Base-by-base conservation (phyloP, 2,797 vertebrate species). In the Acanthurus lineatus region DNA sequence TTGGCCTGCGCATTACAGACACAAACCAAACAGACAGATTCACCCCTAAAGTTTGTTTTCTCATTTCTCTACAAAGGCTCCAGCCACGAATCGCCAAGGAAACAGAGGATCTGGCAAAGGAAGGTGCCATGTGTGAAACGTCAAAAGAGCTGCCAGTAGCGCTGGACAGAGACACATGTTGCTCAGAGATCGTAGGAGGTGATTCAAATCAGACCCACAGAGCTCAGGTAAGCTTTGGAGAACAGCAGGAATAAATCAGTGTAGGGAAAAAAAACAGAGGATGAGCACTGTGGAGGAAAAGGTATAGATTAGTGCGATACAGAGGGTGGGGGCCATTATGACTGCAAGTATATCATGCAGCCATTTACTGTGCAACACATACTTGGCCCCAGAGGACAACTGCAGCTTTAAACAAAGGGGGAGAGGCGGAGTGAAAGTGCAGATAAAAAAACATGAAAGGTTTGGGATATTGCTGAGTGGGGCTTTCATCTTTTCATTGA, bases 401-500 rank as follows among this genome's bases (percentile, higher is more conserved):
- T 22, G 32, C 19, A 32, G 45, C 42, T 4, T 2, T 20, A 70
- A 62, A 63, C 62, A 19, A 63, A 57, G 32, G 25, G 32, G 28
- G 1, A 8, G 63, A 17, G 16, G 51, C 15, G 9, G n/a, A 74
- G 32, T 48, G 64, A 77, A 48, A 65, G 15, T 53, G 60, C 32
- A 84, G 52, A 52, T 9, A 61, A 42, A 74, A 77, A 51, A 80
- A 74, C 63, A 87, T 86, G 65, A 86, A 84, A 88, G 57, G 51
- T 78, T 77, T 19, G 47, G 45, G 73, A 85, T 75, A 68, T 71
- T 77, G 69, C 73, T 53, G 73, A 86, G 86, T 57, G 47, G 20
- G 12, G 49, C 87, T 79, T 91, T 88, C 72, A 89, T 90, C 89
- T 89, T 80, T 58, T 59, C 61, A 90, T 79, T 73, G 85, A 90